A percentile compares a stretch with the other conserved stretches of the same genome.
These are phyloP conservation scores for Zaprionus ornatus DNA, from an alignment of 1,140 invertebrate species.

Conservation along the genomic window DNA sequence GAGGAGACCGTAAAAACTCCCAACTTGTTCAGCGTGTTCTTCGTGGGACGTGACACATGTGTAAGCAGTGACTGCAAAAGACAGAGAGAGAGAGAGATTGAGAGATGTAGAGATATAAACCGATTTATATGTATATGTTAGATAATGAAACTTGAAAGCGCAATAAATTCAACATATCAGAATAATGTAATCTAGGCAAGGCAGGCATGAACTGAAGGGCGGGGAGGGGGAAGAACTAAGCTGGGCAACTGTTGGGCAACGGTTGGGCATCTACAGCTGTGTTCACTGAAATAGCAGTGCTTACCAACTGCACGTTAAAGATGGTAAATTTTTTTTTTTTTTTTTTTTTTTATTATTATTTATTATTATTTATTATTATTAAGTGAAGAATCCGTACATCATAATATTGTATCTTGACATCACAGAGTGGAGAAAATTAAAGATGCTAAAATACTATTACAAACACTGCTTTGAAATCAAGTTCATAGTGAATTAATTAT, in stretches of 20 bases:
- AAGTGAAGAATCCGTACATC: too few species aligned
- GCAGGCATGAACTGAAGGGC: not conserved
- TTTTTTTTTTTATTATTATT: not conserved
- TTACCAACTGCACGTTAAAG: too few species aligned
- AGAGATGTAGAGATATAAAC: constrained; percentile 5
- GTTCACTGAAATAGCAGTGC: too few species aligned
- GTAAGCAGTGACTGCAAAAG: constrained; percentile 94
- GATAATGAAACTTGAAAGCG: constrained; percentile 5
- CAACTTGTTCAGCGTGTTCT: constrained; percentile 96
- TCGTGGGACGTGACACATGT: constrained; percentile 97
- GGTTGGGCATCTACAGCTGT: too few species aligned
- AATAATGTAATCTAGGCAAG: not conserved
- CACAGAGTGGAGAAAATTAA: too few species aligned
- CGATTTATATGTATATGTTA: constrained; percentile 4
- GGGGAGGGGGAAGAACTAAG: not conserved
- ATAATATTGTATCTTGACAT: too few species aligned
- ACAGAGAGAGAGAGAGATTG: constrained; percentile 10
- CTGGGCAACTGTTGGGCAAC: not conserved
- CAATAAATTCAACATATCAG: constrained; percentile 2
- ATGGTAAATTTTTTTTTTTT: not conserved
- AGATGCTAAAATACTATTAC: too few species aligned
- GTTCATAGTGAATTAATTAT: too few species aligned
- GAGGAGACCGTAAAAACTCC: constrained; percentile 99
- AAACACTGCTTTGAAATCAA: too few species aligned
- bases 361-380: too few species aligned